Conservation (phyloP, 2,888 invertebrate species). For the Clusia tigrina region DNA sequence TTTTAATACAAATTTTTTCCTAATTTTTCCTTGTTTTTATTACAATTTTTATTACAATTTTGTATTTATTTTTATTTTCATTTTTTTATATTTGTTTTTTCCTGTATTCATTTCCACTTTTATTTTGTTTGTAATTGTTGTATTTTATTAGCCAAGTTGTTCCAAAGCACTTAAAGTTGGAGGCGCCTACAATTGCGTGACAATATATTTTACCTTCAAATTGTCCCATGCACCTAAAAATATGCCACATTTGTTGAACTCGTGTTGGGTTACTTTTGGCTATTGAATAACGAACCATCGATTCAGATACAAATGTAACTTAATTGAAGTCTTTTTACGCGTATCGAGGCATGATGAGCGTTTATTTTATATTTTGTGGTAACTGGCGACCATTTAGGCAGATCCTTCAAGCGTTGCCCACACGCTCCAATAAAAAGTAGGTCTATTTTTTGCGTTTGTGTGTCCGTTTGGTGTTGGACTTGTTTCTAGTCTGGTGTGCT, state of each 20-base stretch:
- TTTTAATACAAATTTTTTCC: no score
- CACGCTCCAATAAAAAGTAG: no score
- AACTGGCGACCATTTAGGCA: conserved; percentile 21
- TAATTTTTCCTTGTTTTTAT: no score
- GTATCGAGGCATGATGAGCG: conserved; percentile 6
- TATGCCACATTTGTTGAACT: neutral
- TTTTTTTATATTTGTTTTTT: neutral
- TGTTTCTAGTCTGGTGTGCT: no score
- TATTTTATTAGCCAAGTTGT: neutral
- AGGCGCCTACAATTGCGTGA: conserved; percentile 42
- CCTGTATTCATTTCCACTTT: neutral
- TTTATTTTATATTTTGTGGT: conserved; percentile 7
- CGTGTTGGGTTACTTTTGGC: no score
- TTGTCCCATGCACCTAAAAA: neutral
- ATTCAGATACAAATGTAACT: neutral
- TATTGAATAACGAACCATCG: neutral
- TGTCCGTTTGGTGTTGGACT: no score
- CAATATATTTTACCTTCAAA: conserved; percentile 3
- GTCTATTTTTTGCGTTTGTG: no score
- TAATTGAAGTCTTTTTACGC: conserved; percentile 19
- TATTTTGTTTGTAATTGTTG: no score
- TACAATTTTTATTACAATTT: neutral
- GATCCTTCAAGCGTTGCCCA: conserved; percentile 18
- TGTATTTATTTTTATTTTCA: neutral
- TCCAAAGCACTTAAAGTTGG: conserved; percentile 41